Evolutionary conservation across 2,797 vertebrate genomes (phyloP), one percentile per base, ranked within the genome.

Genomic region (Macroramphosus scolopax): DNA sequence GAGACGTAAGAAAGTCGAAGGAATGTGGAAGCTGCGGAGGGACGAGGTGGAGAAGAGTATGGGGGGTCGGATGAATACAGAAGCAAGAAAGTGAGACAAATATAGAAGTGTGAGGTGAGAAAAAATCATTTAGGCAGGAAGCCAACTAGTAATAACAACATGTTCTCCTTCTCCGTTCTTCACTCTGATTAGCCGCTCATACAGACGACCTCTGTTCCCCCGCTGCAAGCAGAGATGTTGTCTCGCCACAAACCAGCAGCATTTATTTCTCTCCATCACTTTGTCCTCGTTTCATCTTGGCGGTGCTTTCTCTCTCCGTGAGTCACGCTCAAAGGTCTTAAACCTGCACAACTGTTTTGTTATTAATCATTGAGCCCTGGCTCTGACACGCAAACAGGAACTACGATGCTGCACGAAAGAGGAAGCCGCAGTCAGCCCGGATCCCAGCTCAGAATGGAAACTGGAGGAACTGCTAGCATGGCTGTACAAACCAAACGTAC

Each of bases 351-450:
- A 49, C 70, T 49, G 52, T 28, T 47, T 69, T 75, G 66, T 78
- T 75, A 89, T 88, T 80, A 88, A 87, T 84, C 81, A 86, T 68
- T 85, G 83, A 79, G 59, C 52, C 56, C 53, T 70, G 77, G 78
- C 57, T 67, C 60, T 13, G 67, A 58, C 57, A n/a, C n/a, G n/a
- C n/a, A n/a, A n/a, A n/a, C n/a, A n/a, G n/a, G n/a, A n/a, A n/a
- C n/a, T n/a, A n/a, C n/a, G n/a, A n/a, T n/a, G n/a, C n/a, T n/a
- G n/a, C n/a, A n/a, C n/a, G n/a, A n/a, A n/a, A n/a, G n/a, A n/a
- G n/a, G n/a, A n/a, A n/a, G n/a, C n/a, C n/a, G n/a, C n/a, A n/a
- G n/a, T n/a, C n/a, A n/a, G n/a, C n/a, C n/a, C n/a, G n/a, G n/a
- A n/a, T n/a, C n/a, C n/a, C n/a, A n/a, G n/a, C n/a, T n/a, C n/a